A percentile compares a stretch with the other conserved stretches of the same genome.
Evolutionary conservation across 2,888 invertebrate species (phyloP).

Genomic region (Trissolcus brochymenae): DNA sequence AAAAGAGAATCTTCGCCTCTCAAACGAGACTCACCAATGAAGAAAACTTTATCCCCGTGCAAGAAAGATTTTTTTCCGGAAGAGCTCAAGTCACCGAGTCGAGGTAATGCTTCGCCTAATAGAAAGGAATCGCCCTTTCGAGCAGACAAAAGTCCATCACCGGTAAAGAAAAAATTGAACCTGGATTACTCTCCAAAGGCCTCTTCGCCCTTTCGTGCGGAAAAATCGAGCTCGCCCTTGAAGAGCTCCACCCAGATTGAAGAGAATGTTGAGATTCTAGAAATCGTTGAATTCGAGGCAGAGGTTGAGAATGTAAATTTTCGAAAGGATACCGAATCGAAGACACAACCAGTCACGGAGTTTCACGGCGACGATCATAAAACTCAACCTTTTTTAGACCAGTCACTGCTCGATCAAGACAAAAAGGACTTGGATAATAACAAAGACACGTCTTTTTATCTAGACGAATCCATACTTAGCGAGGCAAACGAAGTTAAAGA

Average conservation of each 20-base stretch:
- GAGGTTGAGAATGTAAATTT: slow-evolving; percentile 62
- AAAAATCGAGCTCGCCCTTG: not conserved
- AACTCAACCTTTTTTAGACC: slow-evolving; percentile 32
- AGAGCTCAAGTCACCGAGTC: too few species aligned
- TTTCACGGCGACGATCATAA: slow-evolving; percentile 16
- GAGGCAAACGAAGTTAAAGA: slow-evolving; percentile 39
- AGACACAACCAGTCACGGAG: slow-evolving; percentile 48
- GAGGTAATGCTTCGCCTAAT: not conserved
- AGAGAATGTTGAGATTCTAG: slow-evolving; percentile 66
- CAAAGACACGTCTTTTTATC: slow-evolving; percentile 13
- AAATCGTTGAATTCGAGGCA: slow-evolving; percentile 70
- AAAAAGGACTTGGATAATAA: slow-evolving; percentile 3
- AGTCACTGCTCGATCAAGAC: not conserved
- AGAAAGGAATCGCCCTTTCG: slow-evolving; percentile 5
- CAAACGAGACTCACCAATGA: not conserved
- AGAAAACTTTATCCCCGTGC: not conserved
- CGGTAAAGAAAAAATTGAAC: not conserved
- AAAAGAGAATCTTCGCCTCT: not conserved
- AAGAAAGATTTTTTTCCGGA: not conserved
- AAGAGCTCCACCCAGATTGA: slow-evolving; percentile 19
- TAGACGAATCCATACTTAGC: slow-evolving; percentile 14
- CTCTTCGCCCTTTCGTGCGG: not conserved
- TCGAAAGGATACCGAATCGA: slow-evolving; percentile 49
- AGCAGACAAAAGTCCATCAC: not conserved
- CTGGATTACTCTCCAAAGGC: slow-evolving; percentile 7